A percentile compares a stretch with the other conserved stretches of the same genome.
Conservation (phyloP, 2,113 vertebrate genomes). For the Theristicus caerulescens region DNA sequence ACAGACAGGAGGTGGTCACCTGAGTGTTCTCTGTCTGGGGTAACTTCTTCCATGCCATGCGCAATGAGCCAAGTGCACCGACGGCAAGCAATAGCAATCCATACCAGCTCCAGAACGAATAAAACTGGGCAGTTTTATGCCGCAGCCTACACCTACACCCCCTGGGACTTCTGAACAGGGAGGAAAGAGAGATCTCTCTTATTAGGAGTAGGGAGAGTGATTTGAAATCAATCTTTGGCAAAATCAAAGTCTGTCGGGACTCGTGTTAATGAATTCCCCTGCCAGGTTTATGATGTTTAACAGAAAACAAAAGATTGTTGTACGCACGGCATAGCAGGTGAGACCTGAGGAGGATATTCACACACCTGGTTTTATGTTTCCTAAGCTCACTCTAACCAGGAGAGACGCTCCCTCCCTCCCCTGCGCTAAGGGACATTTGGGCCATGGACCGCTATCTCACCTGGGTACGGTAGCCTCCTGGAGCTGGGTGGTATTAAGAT, state of each 20-base stretch:
- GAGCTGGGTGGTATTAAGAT: background rate
- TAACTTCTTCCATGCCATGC: background rate
- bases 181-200: background rate
- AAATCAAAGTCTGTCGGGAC: background rate
- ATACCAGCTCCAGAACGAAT: background rate
- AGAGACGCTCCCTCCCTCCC: background rate
- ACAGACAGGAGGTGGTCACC: background rate
- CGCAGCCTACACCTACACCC: background rate
- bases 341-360: background rate
- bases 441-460: background rate
- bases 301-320: background rate
- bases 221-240: background rate
- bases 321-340: background rate
- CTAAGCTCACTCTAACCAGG: background rate
- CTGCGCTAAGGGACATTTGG: background rate
- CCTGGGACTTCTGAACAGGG: background rate
- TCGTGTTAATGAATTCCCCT: background rate
- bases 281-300: background rate
- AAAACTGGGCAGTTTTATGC: background rate
- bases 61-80: background rate
- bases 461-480: rapidly evolving
- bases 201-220: background rate
- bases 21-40: background rate
- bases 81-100: background rate
- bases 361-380: background rate